A percentile compares a stretch with the other conserved stretches of the same genome.
These are phyloP conservation scores for Conopomorpha cramerella DNA, from an alignment of 1,140 invertebrate genomes.

Conservation along the genomic window DNA sequence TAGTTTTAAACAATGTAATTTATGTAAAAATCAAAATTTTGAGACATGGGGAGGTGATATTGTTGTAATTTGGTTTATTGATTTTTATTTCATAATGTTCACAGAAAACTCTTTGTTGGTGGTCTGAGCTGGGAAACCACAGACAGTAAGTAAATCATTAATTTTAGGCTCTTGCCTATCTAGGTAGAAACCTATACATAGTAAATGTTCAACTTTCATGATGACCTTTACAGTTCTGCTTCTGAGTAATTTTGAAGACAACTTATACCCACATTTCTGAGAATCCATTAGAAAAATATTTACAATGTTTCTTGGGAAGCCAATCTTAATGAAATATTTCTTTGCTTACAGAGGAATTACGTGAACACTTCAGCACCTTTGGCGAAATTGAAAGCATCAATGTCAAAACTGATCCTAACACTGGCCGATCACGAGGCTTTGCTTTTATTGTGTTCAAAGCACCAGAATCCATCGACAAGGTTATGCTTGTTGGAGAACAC, in stretches of 20 bases:
- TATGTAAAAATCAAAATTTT: constrained; percentile 47
- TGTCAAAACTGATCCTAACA: constrained; percentile 91
- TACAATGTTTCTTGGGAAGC: not conserved
- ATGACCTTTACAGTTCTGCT: constrained; percentile 62
- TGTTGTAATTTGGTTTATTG: constrained; percentile 21
- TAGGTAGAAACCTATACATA: too few relatives aligned
- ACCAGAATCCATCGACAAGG: constrained; percentile 88
- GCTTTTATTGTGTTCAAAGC: constrained; percentile 94
- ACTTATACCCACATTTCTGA: constrained; percentile 50
- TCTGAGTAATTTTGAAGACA: constrained; percentile 56
- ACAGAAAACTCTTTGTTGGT: constrained; percentile 97
- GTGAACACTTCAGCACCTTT: constrained; percentile 87
- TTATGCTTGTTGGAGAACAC: constrained; percentile 83
- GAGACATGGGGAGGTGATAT: constrained; percentile 20
- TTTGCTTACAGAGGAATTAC: constrained; percentile 82
- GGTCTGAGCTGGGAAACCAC: constrained; percentile 97
- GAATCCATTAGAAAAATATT: not conserved
- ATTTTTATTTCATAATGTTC: constrained; percentile 62
- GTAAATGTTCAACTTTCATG: too few relatives aligned
- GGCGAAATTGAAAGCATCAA: constrained; percentile 93
- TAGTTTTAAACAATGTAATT: constrained; percentile 58
- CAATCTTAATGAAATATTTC: too few relatives aligned
- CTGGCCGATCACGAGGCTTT: constrained; percentile 88
- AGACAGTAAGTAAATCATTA: constrained; percentile 81
- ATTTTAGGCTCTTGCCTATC: constrained; percentile 5